Conservation (phyloP, 2,113 vertebrate species). For the Coreoperca whiteheadi region DNA sequence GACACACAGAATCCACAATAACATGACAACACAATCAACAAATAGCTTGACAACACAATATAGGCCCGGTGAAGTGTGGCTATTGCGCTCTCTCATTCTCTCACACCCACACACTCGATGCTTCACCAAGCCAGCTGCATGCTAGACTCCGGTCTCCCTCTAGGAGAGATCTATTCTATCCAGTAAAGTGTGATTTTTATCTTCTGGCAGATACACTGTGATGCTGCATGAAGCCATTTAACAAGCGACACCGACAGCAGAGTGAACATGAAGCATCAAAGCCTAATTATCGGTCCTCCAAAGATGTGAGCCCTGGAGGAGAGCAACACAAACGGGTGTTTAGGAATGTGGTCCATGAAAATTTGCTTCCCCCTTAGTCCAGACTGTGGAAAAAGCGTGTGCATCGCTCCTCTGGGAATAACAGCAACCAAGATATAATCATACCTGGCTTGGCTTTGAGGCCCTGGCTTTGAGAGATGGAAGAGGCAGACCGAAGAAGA, state of each 20-base stretch:
- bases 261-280: conserved; percentile 42
- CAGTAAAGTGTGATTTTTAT: conserved; percentile 32
- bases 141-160: conserved; percentile 3
- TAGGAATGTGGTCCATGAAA: conserved; percentile 54
- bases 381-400: conserved; percentile 68
- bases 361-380: conserved; percentile 40
- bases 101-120: background rate
- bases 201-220: conserved; percentile 22
- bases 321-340: conserved; percentile 53
- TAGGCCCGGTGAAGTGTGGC: too few relatives aligned
- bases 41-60: too few relatives aligned
- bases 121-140: conserved; percentile 4
- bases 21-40: too few relatives aligned
- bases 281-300: conserved; percentile 47
- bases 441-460: conserved; percentile 76
- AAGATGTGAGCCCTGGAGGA: conserved; percentile 40
- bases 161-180: background rate
- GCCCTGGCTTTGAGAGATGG: conserved; percentile 64
- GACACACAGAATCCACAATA: too few relatives aligned
- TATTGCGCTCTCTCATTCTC: background rate
- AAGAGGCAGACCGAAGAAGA: conserved; percentile 43
- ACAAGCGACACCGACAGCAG: conserved; percentile 8
- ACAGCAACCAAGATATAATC: conserved; percentile 72
- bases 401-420: conserved; percentile 63
- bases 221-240: conserved; percentile 37